phyloP scores from a whole-genome alignment of 2,113 vertebrate genomes.

The Emberiza fucata region DNA sequence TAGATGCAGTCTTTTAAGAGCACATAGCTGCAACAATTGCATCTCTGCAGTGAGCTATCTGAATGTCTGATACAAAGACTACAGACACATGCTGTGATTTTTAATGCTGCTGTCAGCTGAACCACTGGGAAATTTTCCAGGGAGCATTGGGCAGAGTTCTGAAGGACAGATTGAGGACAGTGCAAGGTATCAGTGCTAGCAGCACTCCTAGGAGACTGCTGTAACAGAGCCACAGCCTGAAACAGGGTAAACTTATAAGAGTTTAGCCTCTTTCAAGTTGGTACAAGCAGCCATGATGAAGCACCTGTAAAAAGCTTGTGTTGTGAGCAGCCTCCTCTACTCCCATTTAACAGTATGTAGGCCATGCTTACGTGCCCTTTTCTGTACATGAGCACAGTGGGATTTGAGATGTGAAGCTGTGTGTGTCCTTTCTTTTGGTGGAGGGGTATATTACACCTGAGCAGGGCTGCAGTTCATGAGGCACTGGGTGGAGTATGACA shows the following conservation, averaged over 20 bases:
- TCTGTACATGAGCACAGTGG: background rate
- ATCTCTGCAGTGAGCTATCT: background rate
- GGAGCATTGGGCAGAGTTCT: background rate
- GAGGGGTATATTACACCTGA: background rate
- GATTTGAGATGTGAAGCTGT: background rate
- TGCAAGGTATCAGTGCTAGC: background rate
- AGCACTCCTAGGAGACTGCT: background rate
- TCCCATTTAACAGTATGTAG: background rate
- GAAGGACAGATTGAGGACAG: slow-evolving; percentile 9
- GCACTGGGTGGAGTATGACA: background rate
- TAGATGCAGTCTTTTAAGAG: background rate
- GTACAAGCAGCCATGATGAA: background rate
- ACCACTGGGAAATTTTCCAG: slow-evolving; percentile 18
- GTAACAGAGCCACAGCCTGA: background rate
- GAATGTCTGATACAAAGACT: background rate
- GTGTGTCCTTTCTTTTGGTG: background rate
- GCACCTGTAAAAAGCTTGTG: background rate
- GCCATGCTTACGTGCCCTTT: background rate
- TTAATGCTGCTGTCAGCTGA: slow-evolving; percentile 19
- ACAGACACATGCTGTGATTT: slow-evolving; percentile 1
- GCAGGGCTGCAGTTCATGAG: background rate
- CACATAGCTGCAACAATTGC: background rate
- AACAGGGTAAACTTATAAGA: background rate
- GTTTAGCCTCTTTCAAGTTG: background rate
- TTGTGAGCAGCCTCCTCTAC: background rate